Evolutionary conservation across 2,888 invertebrate species (phyloP).

Genomic region (Melolontha melolontha): DNA sequence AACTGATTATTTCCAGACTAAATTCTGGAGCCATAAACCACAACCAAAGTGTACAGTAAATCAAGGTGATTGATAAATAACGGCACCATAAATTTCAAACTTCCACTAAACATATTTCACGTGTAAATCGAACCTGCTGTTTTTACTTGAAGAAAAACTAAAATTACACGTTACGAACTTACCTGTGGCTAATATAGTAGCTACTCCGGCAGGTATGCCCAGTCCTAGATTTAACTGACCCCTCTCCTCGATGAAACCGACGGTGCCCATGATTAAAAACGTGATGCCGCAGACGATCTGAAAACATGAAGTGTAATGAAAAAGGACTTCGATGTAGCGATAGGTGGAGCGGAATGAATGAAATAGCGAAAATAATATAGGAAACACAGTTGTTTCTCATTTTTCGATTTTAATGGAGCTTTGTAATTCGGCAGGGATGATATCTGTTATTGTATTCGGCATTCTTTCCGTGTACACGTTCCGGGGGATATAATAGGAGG

Average conservation of each 20-base stretch:
- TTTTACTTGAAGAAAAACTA: too few species aligned
- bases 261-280: conserved; percentile 73
- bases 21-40: too few species aligned
- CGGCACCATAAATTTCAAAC: too few species aligned
- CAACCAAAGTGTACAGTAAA: too few species aligned
- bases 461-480: background rate
- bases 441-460: background rate
- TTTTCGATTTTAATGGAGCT: too few species aligned
- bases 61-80: too few species aligned
- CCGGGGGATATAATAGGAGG: background rate
- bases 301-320: conserved; percentile 33
- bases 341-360: too few species aligned
- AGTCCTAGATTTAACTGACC: conserved; percentile 73
- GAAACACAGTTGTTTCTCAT: too few species aligned
- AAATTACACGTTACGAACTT: conserved; percentile 52
- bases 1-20: too few species aligned
- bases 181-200: conserved; percentile 72
- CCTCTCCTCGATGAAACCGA: conserved; percentile 73
- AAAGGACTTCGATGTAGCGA: too few species aligned
- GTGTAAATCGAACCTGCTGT: background rate
- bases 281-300: conserved; percentile 75
- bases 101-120: background rate
- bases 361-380: too few species aligned
- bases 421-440: background rate
- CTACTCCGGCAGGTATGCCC: conserved; percentile 72